Conservation (phyloP, 2,888 invertebrate genomes). For the Trachelus stipa region DNA sequence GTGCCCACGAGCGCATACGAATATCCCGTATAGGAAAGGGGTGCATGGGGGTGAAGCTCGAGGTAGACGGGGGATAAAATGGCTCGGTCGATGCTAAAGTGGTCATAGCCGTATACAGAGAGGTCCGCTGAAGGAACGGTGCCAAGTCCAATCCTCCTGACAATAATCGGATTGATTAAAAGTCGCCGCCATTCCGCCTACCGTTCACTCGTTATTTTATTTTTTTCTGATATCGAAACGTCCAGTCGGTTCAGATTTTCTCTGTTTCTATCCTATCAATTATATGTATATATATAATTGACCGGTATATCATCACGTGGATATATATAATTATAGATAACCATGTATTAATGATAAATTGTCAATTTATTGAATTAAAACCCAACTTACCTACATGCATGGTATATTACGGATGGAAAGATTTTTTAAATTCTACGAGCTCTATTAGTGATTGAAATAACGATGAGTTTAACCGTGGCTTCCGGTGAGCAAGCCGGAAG, state of each 20-base stretch:
- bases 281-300: not conserved
- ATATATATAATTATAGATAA: too few species aligned
- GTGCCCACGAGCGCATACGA: conserved; percentile 10
- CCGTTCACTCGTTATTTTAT: not conserved
- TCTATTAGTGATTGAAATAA: conserved; percentile 47
- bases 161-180: conserved; percentile 57
- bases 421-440: conserved; percentile 11
- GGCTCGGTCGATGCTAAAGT: conserved; percentile 27
- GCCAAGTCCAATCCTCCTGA: conserved; percentile 48
- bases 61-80: conserved; percentile 20
- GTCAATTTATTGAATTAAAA: not conserved
- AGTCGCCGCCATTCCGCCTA: conserved; percentile 40
- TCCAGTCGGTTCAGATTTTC: not conserved
- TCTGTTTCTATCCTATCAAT: not conserved
- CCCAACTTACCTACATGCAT: not conserved
- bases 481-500: not conserved
- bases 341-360: not conserved
- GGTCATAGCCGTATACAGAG: conserved; percentile 34
- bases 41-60: conserved; percentile 6
- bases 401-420: not conserved
- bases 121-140: conserved; percentile 33
- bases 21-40: conserved; percentile 15
- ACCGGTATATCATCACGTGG: too few species aligned
- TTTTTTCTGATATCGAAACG: not conserved
- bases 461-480: conserved; percentile 53